Evolutionary conservation across 2,888 invertebrate genomes (phyloP), one percentile per base, ranked within the genome.

Genomic region (Chromoteleia sp.): DNA sequence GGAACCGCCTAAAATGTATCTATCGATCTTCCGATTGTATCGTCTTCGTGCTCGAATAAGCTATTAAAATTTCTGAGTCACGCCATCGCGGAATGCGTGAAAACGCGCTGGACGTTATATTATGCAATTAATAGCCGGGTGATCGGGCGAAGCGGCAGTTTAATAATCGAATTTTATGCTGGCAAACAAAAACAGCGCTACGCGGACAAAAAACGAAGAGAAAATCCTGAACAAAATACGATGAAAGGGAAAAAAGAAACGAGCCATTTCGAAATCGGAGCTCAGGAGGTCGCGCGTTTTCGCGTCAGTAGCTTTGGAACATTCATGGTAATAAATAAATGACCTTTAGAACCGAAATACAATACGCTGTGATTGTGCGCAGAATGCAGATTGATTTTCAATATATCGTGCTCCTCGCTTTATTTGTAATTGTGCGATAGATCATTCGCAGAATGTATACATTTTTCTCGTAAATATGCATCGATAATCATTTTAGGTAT

Each of bases 1-100:
- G 39, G 52, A 43, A 14, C 71, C 54, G 54, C 59, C 82, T 65
- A 39, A 75, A 82, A 75, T 75, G 73, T 70, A 82, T 79, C 82
- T 79, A 82, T 82, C 70, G 79, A 82, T 82, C 82, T 79, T 10
- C 59, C 61, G 78, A 82, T 79, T 80, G 83, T 80, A 80, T 80
- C 83, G 83, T 80, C 77, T 83, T 83, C 77, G 83, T 81, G 83
- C 77, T 77, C 71, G 83, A 81, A 81, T 81, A 70, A 80, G 75
- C 80, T 65, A 77, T 80, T 83, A 74, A 83, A 80, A 83, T 81
- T 76, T 83, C 74, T 52, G 48, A 83, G 83, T 83, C 83, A 83
- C 83, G 83, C 83, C 29, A 83, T 56, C 63, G 71, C 41, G 56
- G 54, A 61, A 58, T 79, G 78, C 75, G 82, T 71, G 82, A 75